A percentile compares a stretch with the other conserved stretches of the same genome.
Conservation (phyloP, 2,113 vertebrate genomes). For the Hipposideros armiger region DNA sequence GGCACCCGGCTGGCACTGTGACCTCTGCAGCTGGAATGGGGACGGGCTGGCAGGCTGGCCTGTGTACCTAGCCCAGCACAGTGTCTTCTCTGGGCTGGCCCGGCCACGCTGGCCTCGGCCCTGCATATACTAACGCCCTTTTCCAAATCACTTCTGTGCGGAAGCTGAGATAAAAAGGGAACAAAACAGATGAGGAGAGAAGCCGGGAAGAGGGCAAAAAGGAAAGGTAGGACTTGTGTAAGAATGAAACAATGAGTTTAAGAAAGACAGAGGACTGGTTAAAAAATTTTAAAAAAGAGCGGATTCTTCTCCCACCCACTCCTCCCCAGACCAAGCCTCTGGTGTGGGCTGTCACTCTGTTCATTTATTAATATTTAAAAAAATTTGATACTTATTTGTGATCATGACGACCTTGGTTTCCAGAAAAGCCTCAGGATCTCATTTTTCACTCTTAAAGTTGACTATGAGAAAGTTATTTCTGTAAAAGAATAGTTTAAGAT, state of each 20-base stretch:
- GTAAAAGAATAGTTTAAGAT: constrained; percentile 10
- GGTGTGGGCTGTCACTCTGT: neutral
- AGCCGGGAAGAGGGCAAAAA: neutral
- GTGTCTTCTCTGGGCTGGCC: neutral
- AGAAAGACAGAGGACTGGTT: neutral
- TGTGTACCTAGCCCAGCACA: neutral
- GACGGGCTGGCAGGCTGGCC: constrained; percentile 57
- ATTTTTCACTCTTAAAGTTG: neutral
- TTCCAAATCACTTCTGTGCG: neutral
- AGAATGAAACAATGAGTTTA: neutral
- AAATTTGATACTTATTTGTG: neutral
- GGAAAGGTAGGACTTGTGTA: neutral
- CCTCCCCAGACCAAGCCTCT: neutral
- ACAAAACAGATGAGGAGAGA: neutral
- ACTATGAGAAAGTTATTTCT: neutral
- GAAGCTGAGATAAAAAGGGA: neutral
- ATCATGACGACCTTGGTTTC: neutral
- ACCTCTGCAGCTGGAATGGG: constrained; percentile 8
- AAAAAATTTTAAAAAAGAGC: neutral
- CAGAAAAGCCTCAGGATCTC: constrained; percentile 31
- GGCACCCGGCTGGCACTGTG: neutral
- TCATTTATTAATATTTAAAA: constrained; percentile 25
- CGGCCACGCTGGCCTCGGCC: neutral
- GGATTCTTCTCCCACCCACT: no score
- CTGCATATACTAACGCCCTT: neutral